Conservation (phyloP, 2,888 invertebrate genomes). For the Philhelius pedissequus region DNA sequence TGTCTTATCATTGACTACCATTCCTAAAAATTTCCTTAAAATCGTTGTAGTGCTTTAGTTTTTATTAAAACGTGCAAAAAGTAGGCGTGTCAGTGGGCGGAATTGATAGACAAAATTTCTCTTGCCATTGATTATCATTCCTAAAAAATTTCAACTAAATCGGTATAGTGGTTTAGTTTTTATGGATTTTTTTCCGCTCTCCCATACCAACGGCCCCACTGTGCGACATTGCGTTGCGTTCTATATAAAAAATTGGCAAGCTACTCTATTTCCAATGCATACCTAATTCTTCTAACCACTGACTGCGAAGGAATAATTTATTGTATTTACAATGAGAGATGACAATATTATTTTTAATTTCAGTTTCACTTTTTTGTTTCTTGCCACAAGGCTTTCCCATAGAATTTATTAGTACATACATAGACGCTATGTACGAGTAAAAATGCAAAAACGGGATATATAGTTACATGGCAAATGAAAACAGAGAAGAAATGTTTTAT, state of each 20-base stretch:
- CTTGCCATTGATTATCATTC: too few species aligned
- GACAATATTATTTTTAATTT: not conserved
- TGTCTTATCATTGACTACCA: too few species aligned
- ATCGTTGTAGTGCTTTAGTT: too few species aligned
- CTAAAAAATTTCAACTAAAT: too few species aligned
- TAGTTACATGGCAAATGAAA: not conserved
- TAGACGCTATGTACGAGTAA: not conserved
- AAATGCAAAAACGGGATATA: not conserved
- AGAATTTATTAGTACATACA: not conserved
- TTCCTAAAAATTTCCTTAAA: too few species aligned
- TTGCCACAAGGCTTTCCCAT: not conserved
- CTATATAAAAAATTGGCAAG: constrained; percentile 20
- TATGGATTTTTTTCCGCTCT: too few species aligned
- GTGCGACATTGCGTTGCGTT: too few species aligned
- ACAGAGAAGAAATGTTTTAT: not conserved
- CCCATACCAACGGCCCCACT: too few species aligned
- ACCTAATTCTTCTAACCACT: not conserved
- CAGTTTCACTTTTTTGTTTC: constrained; percentile 10
- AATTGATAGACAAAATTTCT: too few species aligned
- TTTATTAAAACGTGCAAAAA: too few species aligned
- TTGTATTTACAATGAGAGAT: not conserved
- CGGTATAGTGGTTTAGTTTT: too few species aligned
- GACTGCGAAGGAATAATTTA: not conserved
- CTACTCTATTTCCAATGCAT: not conserved
- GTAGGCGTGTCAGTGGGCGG: too few species aligned